Evolutionary conservation across 2,888 invertebrate species (phyloP).

Genomic region (Pimpla rufipes): DNA sequence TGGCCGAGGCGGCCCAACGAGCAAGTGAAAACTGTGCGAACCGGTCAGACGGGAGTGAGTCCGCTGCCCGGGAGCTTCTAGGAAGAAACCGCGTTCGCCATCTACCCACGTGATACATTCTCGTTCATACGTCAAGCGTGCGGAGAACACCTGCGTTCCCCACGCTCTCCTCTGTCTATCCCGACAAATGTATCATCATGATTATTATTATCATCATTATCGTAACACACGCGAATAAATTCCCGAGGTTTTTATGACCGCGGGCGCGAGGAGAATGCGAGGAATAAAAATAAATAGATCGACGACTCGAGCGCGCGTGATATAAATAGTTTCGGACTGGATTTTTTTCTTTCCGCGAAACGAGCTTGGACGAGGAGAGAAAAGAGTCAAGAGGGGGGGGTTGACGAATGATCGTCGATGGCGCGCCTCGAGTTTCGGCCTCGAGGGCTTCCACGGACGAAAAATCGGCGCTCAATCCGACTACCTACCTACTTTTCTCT

Average conservation of each 20-base stretch:
- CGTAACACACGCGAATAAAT: background rate
- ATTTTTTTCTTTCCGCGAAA: constrained; percentile 10
- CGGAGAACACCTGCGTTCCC: constrained; percentile 1
- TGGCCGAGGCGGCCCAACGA: background rate
- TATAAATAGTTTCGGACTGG: constrained; percentile 16
- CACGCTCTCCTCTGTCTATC: background rate
- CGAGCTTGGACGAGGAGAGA: constrained; percentile 5
- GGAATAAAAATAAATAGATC: constrained; percentile 15
- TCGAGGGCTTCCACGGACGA: constrained; percentile 9
- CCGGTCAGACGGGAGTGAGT: constrained; percentile 57
- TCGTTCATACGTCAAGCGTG: constrained; percentile 17
- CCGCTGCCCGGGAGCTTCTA: constrained; percentile 20
- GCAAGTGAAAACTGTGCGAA: constrained; percentile 59
- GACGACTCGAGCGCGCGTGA: background rate
- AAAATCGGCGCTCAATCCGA: constrained; percentile 47
- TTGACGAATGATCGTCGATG: constrained; percentile 53
- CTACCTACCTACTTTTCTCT: constrained; percentile 10
- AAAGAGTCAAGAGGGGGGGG: constrained; percentile 27
- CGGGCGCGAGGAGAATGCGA: background rate
- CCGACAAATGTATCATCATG: constrained; percentile 5
- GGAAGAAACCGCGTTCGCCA: constrained; percentile 44
- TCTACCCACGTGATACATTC: constrained; percentile 26
- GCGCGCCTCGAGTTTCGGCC: constrained; percentile 34
- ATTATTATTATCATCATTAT: constrained; percentile 12
- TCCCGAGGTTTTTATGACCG: background rate